Evolutionary conservation across 2,888 invertebrate species (phyloP).

Genomic region (Dexiosoma caninum): DNA sequence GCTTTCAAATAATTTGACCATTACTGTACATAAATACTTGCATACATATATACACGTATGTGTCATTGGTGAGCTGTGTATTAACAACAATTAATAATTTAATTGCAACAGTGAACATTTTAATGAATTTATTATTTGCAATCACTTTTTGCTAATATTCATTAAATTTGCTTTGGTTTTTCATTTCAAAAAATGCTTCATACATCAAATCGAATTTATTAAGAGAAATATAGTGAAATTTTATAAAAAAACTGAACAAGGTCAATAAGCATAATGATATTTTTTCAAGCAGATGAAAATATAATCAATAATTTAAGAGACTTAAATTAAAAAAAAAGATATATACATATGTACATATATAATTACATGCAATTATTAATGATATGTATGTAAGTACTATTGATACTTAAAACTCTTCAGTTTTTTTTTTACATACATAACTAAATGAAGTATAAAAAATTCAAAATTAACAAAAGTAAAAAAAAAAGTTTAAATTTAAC

Average conservation of each 20-base stretch:
- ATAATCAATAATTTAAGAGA: conserved; percentile 46
- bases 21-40: no score
- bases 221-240: conserved; percentile 30
- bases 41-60: no score
- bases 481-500: conserved; percentile 52
- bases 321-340: conserved; percentile 13
- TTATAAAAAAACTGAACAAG: conserved; percentile 62
- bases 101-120: neutral
- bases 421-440: conserved; percentile 52
- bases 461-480: conserved; percentile 50
- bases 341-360: neutral
- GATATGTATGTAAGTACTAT: conserved; percentile 7
- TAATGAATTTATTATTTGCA: neutral
- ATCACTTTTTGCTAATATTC: neutral
- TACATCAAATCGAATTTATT: conserved; percentile 65
- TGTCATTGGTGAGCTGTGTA: no score
- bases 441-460: conserved; percentile 39
- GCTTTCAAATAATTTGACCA: no score
- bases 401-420: conserved; percentile 29
- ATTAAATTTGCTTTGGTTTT: neutral
- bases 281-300: conserved; percentile 40
- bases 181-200: conserved; percentile 45
- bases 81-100: neutral
- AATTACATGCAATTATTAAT: neutral
- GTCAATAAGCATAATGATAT: conserved; percentile 66